Base-by-base conservation (phyloP, 2,888 invertebrate species). In the Dusona sp. region DNA sequence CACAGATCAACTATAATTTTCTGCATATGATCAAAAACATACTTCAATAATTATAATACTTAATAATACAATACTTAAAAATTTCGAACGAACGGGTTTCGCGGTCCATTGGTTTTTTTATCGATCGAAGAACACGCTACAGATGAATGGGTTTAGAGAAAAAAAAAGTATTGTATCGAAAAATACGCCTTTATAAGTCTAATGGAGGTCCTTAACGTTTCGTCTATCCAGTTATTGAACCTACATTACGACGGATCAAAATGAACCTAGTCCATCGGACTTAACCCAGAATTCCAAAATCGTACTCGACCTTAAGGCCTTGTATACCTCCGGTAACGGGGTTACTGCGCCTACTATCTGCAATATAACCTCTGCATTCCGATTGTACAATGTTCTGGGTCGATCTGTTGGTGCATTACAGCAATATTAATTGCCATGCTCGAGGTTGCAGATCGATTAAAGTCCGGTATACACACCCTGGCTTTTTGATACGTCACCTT, bases 191-290 rank as follows among this genome's bases (percentile, higher is more conserved):
- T 25, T 2, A 61, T 22, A n/a, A 9, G 29, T 45, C 9, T 29
- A 42, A 75, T 33, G 45, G 4, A 4, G 75, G 11, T 61, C 57
- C 8, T 42, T 29, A 48, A 29, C 38, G 7, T 42, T 64, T 48
- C 33, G n/a, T 72, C 25, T 22, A 22, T n/a, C 11, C 4, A 42
- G 36, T 16, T 61, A 45, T 48, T 79, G 38, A 42, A 79, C 70
- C 36, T 29, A 33, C 45, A 33, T 61, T 72, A 72, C 45, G 33
- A 45, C 25, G 19, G 73, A 83, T 79, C 42, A 79, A 9, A 29
- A 81, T 83, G 88, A 89, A 88, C 88, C 89, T 88, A 90, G 90
- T 90, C 89, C 90, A 90, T 91, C 88, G 89, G 84, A 88, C 77
- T 74, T 91, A 90, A 91, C 91, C 91, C 84, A 89, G 91, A 90